Percentiles rank a stretch among this genome's conserved stretches.
phyloP scores from a whole-genome alignment of 2,888 invertebrate species.

The Carterocephalus palaemon region DNA sequence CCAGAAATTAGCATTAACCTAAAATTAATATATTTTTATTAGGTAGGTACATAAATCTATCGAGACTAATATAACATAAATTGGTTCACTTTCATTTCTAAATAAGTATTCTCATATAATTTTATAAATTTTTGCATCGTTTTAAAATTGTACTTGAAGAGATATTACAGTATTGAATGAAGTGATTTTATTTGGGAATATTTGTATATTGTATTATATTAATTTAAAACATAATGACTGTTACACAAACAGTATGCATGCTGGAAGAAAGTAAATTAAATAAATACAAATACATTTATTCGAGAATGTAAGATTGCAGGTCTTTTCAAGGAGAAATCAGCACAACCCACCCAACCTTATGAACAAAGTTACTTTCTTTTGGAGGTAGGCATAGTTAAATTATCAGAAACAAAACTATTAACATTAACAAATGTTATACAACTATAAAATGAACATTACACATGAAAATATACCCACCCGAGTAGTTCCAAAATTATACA shows the following conservation, averaged over 20 bases:
- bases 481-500: no score
- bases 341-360: conserved; percentile 5
- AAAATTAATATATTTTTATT: no score
- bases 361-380: conserved; percentile 4
- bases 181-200: background rate
- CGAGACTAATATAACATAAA: conserved; percentile 60
- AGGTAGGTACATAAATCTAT: conserved; percentile 51
- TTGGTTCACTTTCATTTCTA: conserved; percentile 65
- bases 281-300: conserved; percentile 19
- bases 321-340: background rate
- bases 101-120: conserved; percentile 39
- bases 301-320: conserved; percentile 13
- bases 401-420: no score
- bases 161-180: conserved; percentile 33
- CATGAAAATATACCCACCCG: no score
- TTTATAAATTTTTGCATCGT: conserved; percentile 18
- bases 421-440: no score
- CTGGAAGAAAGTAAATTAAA: conserved; percentile 8
- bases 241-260: no score
- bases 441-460: no score
- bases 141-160: conserved; percentile 55
- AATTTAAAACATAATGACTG: no score
- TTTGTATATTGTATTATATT: no score
- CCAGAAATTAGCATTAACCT: no score
- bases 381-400: background rate